Evolutionary conservation across 2,797 vertebrate species (phyloP), one percentile per base, ranked within the genome.

Genomic region (Chaenodraco wilsoni): DNA sequence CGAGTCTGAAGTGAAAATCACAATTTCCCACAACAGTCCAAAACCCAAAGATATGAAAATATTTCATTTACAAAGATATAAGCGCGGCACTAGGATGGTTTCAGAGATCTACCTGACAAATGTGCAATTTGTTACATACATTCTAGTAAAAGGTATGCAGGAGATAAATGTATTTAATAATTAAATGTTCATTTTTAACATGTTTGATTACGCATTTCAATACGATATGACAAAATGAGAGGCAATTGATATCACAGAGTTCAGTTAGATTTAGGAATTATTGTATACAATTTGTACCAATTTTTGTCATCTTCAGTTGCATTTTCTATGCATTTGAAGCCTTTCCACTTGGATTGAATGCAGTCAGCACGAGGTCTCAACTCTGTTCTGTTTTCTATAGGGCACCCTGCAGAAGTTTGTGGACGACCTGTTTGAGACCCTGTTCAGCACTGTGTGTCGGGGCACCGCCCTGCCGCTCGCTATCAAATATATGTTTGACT

Each of bases 401-500:
- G 97, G 97, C 7, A 99, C 97, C 0, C 92, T 99, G 87, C 97
- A 99, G 93, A 99, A 99, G 87, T 99, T 99, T 52, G 97, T 99
- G 92, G 97, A 99, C 0, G 97, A 98, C 90, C 89, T 98, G 81
- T 98, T 99, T 0, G 97, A 99, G 95, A 99, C 97, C 0, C 87
- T 99, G 74, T 99, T 99, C 95, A 98, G 97, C 93, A 99, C 97
- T 0, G 97, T 97, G 84, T 97, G 98, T 81, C 95, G 97, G 3
- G 97, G 97, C 85, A 98, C 96, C 0, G 96, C 97, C 0, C 95
- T 98, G 41, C 97, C 97, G 0, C 93, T 98, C 11, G 97, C 97
- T 72, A 98, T 99, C 93, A 99, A 98, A 86, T 99, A 98, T 85
- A 99, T 99, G 97, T 98, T 98, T 11, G 97, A 99, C 66, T 99